Percentiles rank a stretch among this genome's conserved stretches.
Conservation (phyloP, 30 jellyfish, hydroid and myxozoan species). For the Aurelia coerulea region DNA sequence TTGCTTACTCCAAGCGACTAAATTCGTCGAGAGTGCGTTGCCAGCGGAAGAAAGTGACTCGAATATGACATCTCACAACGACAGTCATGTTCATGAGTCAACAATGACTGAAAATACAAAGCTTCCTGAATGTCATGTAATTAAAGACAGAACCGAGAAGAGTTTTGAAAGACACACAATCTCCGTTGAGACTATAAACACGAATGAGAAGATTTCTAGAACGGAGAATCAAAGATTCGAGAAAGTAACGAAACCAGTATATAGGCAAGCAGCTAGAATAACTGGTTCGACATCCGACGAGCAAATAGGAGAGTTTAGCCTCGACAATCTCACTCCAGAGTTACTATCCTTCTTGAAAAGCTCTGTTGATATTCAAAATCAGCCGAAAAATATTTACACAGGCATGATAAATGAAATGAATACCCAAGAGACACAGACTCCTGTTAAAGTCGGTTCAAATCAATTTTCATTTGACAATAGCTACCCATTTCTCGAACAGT, state of each 20-base stretch:
- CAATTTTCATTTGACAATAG: constrained; percentile 19
- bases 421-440: constrained; percentile 53
- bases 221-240: background rate
- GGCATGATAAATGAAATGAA: constrained; percentile 9
- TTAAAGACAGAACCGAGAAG: background rate
- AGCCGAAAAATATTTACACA: background rate
- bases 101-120: background rate
- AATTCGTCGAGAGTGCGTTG: constrained; percentile 31
- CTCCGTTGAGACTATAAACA: background rate
- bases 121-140: too few relatives aligned
- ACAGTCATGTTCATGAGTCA: background rate
- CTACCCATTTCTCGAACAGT: constrained; percentile 15
- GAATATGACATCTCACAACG: background rate
- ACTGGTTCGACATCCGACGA: background rate
- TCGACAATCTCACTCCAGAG: constrained; percentile 46
- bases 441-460: constrained; percentile 1
- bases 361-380: background rate
- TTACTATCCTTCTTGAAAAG: constrained; percentile 17
- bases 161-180: background rate
- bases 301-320: constrained; percentile 16
- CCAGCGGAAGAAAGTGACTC: constrained; percentile 25
- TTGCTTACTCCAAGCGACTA: constrained; percentile 50
- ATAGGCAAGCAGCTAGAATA: background rate
- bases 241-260: background rate
- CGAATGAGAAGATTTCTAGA: background rate